These are phyloP conservation scores for Anarhynchus alexandrinus DNA, from an alignment of 2,113 vertebrate genomes.

Conservation along the genomic window DNA sequence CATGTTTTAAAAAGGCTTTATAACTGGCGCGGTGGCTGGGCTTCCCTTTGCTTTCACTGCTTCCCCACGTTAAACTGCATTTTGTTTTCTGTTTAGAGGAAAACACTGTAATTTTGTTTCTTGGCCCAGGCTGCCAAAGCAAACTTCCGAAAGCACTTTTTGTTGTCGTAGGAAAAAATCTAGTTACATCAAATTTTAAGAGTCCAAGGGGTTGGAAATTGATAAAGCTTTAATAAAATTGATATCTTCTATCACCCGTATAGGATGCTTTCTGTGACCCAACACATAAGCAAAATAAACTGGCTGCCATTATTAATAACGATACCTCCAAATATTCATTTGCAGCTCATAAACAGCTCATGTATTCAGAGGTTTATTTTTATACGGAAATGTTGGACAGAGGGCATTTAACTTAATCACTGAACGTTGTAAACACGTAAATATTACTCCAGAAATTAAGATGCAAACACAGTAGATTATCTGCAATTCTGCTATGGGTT, in stretches of 20 bases:
- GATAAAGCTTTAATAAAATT: constrained; percentile 42
- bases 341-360: neutral
- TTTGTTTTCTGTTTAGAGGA: neutral
- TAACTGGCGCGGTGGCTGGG: neutral
- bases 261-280: neutral
- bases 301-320: neutral
- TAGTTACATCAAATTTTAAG: neutral
- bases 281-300: constrained; percentile 17
- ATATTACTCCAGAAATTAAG: neutral
- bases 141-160: constrained; percentile 8
- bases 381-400: neutral
- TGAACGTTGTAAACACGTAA: neutral
- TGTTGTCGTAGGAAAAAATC: neutral
- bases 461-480: neutral
- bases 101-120: neutral
- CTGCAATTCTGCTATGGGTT: neutral
- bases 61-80: neutral
- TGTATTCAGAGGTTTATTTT: neutral
- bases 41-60: neutral
- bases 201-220: neutral
- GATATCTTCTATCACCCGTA: neutral
- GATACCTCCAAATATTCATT: neutral
- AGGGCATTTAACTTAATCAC: neutral
- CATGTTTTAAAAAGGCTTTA: constrained; percentile 73
- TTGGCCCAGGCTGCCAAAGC: neutral